Conservation (phyloP, 2,888 invertebrate genomes). For the Caenorhabditis parvicauda region DNA sequence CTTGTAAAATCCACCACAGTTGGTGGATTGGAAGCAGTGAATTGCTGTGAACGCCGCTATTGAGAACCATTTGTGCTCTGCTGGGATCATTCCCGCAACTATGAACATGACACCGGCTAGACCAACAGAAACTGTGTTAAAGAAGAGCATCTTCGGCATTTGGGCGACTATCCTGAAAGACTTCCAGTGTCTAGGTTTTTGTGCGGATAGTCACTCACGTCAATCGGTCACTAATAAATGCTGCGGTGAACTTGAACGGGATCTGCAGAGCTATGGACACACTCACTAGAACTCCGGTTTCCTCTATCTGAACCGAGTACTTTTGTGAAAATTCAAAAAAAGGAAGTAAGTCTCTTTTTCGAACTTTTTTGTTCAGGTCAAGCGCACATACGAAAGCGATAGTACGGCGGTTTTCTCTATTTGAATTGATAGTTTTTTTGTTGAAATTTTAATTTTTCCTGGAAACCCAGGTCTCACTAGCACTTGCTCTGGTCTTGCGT, state of each 20-base stretch:
- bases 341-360: no score
- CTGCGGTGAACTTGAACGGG: conserved; percentile 22
- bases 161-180: not conserved
- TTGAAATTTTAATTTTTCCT: no score
- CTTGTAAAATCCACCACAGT: conserved; percentile 23
- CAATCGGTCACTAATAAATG: conserved; percentile 20
- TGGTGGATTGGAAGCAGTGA: conserved; percentile 17
- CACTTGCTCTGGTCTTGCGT: no score
- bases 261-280: conserved; percentile 20
- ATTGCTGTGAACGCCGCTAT: conserved; percentile 12
- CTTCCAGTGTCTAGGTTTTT: no score
- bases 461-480: not conserved
- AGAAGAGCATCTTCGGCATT: conserved; percentile 12
- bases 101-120: conserved; percentile 16
- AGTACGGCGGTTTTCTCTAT: no score
- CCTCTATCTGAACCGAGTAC: conserved; percentile 2
- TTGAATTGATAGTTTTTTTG: no score
- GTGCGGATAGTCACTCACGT: not conserved
- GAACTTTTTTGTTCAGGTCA: no score
- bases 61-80: conserved; percentile 12
- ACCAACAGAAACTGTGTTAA: conserved; percentile 22
- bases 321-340: no score
- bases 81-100: conserved; percentile 13
- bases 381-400: no score
- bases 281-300: conserved; percentile 16